Base-by-base conservation (phyloP, 2,113 vertebrate species). In the Laticauda laticaudata region DNA sequence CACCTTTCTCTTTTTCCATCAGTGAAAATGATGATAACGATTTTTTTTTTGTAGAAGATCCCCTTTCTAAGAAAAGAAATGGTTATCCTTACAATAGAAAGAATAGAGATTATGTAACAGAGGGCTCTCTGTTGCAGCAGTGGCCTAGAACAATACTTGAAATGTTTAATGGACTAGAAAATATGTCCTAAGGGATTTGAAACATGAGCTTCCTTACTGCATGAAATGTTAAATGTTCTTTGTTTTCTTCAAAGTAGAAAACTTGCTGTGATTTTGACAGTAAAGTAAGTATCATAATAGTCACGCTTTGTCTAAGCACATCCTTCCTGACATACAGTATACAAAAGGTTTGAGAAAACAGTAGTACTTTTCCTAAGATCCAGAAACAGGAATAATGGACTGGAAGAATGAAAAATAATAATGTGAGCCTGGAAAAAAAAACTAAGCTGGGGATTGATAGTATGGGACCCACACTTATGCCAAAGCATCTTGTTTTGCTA, bases 101-200 rank as follows among this genome's bases (percentile, higher is more conserved):
- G 4, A 2, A 23, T 10, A 39, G n/a, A 20, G 91, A 3, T 43
- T 0, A 93, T 94, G 69, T 87, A 93, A 95, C 5, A 90, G 90
- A 87, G 0, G 1, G 0, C 0, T 92, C 92, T 89, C 81, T 92
- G 34, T 93, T 89, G 3, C 69, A 90, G 75, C 7, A 1, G 1
- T 90, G 18, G 88, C 75, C 2, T 12, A 94, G 45, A 94, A 94
- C 11, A 93, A 93, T 94, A 90, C 5, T 91, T 56, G 45, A 94
- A 94, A 91, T 91, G 9, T 86, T 91, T 92, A 95, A 90, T 90
- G n/a, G 39, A 85, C 11, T 91, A 24, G 91, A 95, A 43, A 93
- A 94, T 81, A 61, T 64, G 92, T 75, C 86, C 55, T 91, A 61
- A 92, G 26, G 55, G 86, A 93, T 57, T 90, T 88, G 48, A 95